These are phyloP conservation scores for Cataglyphis altisquamis DNA, from an alignment of 2,888 invertebrate genomes.

Conservation along the genomic window DNA sequence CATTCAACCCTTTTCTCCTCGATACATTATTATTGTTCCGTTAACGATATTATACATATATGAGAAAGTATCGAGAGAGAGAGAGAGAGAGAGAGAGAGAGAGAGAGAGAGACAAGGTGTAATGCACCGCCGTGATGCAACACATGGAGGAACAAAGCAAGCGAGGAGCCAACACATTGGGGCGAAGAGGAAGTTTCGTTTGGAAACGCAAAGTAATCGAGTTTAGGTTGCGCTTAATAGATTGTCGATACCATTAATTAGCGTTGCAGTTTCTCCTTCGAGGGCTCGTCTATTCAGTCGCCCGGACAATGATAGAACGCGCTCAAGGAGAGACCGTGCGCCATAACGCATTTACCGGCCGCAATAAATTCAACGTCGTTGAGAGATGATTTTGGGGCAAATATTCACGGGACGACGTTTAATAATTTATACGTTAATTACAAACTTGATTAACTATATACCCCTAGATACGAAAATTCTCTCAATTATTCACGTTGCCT, in stretches of 20 bases:
- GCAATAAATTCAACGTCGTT: background rate
- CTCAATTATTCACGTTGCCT: slow-evolving; percentile 12
- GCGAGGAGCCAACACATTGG: background rate
- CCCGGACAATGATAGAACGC: slow-evolving; percentile 22
- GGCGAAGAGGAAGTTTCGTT: slow-evolving; percentile 39
- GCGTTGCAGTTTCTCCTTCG: slow-evolving; percentile 63
- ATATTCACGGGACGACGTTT: slow-evolving; percentile 12
- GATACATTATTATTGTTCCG: background rate
- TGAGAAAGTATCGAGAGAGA: background rate
- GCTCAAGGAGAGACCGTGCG: background rate
- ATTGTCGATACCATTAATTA: slow-evolving; percentile 66
- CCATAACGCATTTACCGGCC: background rate
- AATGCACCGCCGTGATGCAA: background rate
- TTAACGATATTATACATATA: slow-evolving; percentile 2
- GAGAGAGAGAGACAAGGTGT: background rate
- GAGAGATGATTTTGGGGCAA: slow-evolving; percentile 2
- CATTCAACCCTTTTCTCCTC: background rate
- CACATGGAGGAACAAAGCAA: background rate
- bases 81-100: background rate
- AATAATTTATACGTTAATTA: slow-evolving; percentile 8
- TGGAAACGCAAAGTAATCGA: slow-evolving; percentile 64
- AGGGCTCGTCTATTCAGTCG: slow-evolving; percentile 36
- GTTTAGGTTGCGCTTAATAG: slow-evolving; percentile 67
- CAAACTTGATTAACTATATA: slow-evolving; percentile 4
- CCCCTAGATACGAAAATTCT: background rate